Conservation (phyloP, 1,140 invertebrate genomes). For the Drosophila pallidifrons region DNA sequence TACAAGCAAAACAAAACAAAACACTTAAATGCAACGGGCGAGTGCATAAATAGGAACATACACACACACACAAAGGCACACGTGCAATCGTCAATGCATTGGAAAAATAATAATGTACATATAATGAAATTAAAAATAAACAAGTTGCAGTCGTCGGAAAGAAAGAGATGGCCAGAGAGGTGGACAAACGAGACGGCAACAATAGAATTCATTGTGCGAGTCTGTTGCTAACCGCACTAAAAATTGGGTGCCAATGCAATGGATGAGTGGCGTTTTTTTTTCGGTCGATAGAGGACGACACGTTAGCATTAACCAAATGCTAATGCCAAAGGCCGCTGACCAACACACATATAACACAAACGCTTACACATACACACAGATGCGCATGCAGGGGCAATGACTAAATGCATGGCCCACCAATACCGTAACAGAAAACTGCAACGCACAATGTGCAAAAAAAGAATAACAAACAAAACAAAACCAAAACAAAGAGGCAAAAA, state of each 20-base stretch:
- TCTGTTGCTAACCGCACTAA: conserved; percentile 74
- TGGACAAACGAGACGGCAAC: conserved; percentile 33
- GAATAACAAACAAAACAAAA: conserved; percentile 33
- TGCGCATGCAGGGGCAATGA: conserved; percentile 45
- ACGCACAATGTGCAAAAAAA: conserved; percentile 15
- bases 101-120: conserved; percentile 66
- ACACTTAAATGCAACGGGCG: conserved; percentile 63
- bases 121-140: conserved; percentile 79
- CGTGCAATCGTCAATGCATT: conserved; percentile 33
- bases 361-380: conserved; percentile 13
- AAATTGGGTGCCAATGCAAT: conserved; percentile 34
- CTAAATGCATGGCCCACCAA: conserved; percentile 52
- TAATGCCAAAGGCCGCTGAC: conserved; percentile 71
- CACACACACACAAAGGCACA: conserved; percentile 21
- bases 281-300: conserved; percentile 58
- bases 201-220: conserved; percentile 10
- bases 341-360: conserved; percentile 14
- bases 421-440: conserved; percentile 59
- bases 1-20: conserved; percentile 73
- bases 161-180: conserved; percentile 44
- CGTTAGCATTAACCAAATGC: conserved; percentile 81
- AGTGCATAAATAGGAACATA: conserved; percentile 73
- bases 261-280: conserved; percentile 47
- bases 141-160: conserved; percentile 31
- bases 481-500: conserved; percentile 30